Conservation (phyloP, 2,797 vertebrate genomes). For the Coccyzus lansbergi region DNA sequence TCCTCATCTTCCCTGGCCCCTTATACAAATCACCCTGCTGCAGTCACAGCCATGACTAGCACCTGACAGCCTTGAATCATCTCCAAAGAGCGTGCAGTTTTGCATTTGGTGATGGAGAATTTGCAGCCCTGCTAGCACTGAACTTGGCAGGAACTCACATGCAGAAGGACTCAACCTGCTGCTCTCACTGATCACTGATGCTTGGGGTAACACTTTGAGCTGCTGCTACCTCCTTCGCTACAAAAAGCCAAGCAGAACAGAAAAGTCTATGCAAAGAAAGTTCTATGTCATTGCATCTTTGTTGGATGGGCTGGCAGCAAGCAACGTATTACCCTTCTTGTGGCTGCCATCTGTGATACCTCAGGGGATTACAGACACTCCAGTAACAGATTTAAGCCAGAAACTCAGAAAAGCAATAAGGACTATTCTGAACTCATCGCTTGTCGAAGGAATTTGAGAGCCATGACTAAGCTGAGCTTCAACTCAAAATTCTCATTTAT, state of each 20-base stretch:
- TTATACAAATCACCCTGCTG: accelerated
- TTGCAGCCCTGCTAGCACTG: not conserved
- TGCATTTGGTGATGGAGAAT: not conserved
- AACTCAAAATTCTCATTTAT: not conserved
- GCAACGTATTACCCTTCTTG: not conserved
- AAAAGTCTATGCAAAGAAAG: not conserved
- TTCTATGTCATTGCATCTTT: not conserved
- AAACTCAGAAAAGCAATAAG: not conserved
- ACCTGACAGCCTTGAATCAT: not conserved
- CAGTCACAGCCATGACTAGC: constrained; percentile 4
- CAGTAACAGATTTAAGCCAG: not conserved
- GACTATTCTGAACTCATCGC: not conserved
- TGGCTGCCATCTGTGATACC: not conserved
- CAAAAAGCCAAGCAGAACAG: not conserved
- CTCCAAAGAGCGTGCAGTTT: not conserved
- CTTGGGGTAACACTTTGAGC: not conserved
- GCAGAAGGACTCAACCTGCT: not conserved
- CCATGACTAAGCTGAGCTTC: not conserved
- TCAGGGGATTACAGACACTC: not conserved
- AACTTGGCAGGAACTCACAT: not conserved
- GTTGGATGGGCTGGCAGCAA: not conserved
- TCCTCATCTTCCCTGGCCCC: not conserved
- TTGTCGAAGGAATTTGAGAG: not conserved
- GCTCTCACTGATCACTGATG: not conserved
- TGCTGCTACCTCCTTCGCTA: not conserved